A percentile compares a stretch with the other conserved stretches of the same genome.
Evolutionary conservation across 2,113 vertebrate species (phyloP).

Genomic region (Seriola aureovittata): DNA sequence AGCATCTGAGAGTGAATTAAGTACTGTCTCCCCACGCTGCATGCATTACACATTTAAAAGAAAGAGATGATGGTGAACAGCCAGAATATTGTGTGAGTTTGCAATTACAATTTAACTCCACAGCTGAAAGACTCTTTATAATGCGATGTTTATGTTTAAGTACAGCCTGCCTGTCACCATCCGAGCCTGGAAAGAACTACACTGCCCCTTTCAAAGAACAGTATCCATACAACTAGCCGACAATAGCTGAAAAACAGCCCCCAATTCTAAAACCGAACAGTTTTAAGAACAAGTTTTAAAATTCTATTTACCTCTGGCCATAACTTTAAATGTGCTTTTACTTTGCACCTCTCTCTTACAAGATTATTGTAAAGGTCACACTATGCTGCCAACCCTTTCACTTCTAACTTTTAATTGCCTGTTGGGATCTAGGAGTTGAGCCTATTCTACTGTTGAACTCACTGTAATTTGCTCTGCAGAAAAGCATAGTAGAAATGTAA

Average conservation of each 20-base stretch:
- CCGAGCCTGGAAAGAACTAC: background rate
- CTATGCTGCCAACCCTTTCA: constrained; percentile 37
- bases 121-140: constrained; percentile 42
- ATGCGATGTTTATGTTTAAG: background rate
- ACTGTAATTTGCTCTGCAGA: constrained; percentile 36
- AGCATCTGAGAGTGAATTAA: constrained; percentile 60
- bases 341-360: constrained; percentile 35
- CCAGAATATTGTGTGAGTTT: constrained; percentile 48
- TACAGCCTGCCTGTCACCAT: background rate
- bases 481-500: constrained; percentile 19
- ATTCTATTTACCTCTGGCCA: background rate
- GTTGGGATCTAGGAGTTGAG: constrained; percentile 37
- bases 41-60: constrained; percentile 50
- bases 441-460: constrained; percentile 36
- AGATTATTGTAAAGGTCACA: constrained; percentile 51
- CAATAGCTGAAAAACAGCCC: constrained; percentile 30
- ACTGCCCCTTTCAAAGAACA: constrained; percentile 12
- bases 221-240: background rate
- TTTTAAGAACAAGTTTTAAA: background rate
- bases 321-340: constrained; percentile 47
- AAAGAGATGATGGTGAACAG: constrained; percentile 37
- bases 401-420: constrained; percentile 64
- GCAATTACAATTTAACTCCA: constrained; percentile 24
- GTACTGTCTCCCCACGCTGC: constrained; percentile 39
- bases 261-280: constrained; percentile 26